These are phyloP conservation scores for Heliconius melpomene DNA, from an alignment of 1,140 invertebrate genomes.

Conservation along the genomic window DNA sequence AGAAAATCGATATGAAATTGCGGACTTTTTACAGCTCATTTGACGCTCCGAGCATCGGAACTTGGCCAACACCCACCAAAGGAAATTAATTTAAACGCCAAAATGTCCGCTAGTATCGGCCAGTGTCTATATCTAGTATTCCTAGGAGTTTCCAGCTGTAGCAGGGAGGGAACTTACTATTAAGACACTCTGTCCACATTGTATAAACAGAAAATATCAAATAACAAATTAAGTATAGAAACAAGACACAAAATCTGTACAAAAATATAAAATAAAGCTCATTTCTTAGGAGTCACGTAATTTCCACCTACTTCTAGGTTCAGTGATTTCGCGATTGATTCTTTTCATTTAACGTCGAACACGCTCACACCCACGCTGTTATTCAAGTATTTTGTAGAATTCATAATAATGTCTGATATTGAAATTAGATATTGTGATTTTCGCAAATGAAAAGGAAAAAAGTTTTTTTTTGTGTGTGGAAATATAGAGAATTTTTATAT, in stretches of 20 bases:
- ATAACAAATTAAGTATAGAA: not conserved
- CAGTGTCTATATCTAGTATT: not conserved
- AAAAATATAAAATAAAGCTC: not conserved
- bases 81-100: constrained; percentile 12
- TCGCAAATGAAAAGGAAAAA: not conserved
- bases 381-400: not conserved
- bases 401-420: not conserved
- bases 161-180: too few relatives aligned
- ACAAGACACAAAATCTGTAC: not conserved
- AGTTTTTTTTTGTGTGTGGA: too few relatives aligned
- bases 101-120: not conserved
- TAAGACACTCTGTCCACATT: not conserved
- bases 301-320: not conserved
- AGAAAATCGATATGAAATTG: constrained; percentile 7
- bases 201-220: not conserved
- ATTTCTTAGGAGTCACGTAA: not conserved
- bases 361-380: not conserved
- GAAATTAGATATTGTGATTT: not conserved
- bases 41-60: constrained; percentile 1
- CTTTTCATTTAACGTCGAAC: constrained; percentile 5
- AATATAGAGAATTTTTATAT: too few relatives aligned
- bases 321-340: not conserved
- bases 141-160: not conserved
- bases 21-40: constrained; percentile 8
- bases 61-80: not conserved